Percentiles rank a stretch among this genome's conserved stretches.
These are phyloP conservation scores for Trachemys scripta DNA, from an alignment of 2,113 vertebrate species.

Conservation along the genomic window DNA sequence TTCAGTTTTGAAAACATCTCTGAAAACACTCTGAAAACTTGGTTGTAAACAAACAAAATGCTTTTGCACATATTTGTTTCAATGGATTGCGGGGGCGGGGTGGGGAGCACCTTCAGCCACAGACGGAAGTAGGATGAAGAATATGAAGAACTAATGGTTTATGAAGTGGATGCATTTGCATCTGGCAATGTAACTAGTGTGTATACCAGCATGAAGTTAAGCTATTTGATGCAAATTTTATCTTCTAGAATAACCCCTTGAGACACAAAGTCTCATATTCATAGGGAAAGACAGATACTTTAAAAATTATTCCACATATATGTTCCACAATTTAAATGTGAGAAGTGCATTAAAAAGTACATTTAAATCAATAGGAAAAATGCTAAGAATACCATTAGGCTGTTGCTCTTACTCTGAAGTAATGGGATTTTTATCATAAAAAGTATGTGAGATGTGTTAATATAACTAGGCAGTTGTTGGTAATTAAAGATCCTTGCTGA, in stretches of 20 bases:
- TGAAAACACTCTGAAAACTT: neutral
- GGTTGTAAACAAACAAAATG: neutral
- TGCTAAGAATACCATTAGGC: slow-evolving; percentile 20
- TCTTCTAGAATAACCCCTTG: neutral
- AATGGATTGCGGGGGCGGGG: too few species aligned
- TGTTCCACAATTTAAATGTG: neutral
- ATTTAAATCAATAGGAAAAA: slow-evolving; percentile 33
- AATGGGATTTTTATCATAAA: too few species aligned
- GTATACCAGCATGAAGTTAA: neutral
- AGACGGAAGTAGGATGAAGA: neutral
- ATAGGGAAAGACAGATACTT: neutral
- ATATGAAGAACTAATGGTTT: neutral
- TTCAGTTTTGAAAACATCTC: neutral
- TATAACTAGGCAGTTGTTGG: slow-evolving; percentile 27
- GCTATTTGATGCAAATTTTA: neutral
- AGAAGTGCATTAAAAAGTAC: neutral
- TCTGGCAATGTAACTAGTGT: neutral
- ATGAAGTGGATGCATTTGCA: neutral
- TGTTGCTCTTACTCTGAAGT: neutral
- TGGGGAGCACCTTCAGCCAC: neutral
- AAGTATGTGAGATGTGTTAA: slow-evolving; percentile 49
- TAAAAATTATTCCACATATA: neutral
- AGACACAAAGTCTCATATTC: neutral
- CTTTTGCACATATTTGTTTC: neutral
- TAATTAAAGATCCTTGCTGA: neutral